Conservation (phyloP, 2,888 invertebrate genomes). For the Nomada fabriciana region DNA sequence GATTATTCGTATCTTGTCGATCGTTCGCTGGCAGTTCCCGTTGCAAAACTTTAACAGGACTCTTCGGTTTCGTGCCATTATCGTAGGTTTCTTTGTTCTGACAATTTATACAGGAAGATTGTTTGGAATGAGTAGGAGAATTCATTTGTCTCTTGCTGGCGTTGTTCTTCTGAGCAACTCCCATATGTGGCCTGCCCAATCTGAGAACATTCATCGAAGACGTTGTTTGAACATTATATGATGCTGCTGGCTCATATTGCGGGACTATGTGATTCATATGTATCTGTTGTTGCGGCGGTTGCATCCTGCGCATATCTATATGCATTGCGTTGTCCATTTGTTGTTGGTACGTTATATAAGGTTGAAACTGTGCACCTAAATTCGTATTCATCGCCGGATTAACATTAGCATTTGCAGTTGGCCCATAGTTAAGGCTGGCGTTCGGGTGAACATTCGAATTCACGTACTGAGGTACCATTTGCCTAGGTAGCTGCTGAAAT, state of each 20-base stretch:
- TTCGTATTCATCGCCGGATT: constrained; percentile 68
- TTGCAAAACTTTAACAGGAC: constrained; percentile 74
- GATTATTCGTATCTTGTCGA: constrained; percentile 55
- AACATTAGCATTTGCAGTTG: constrained; percentile 45
- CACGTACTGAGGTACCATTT: constrained; percentile 76
- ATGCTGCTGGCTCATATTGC: constrained; percentile 61
- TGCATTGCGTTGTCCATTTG: constrained; percentile 73
- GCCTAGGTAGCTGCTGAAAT: constrained; percentile 75
- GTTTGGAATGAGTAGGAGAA: constrained; percentile 72
- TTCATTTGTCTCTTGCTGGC: constrained; percentile 69
- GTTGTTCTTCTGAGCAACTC: constrained; percentile 72
- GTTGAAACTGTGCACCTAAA: constrained; percentile 62
- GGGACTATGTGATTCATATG: constrained; percentile 66
- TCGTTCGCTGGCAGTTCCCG: constrained; percentile 56
- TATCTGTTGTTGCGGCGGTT: constrained; percentile 68
- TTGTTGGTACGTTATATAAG: constrained; percentile 66
- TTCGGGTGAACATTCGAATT: constrained; percentile 75
- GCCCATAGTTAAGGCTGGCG: constrained; percentile 52
- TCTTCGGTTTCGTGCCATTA: constrained; percentile 70
- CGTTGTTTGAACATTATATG: constrained; percentile 56
- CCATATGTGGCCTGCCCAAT: constrained; percentile 70
- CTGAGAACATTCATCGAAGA: constrained; percentile 62
- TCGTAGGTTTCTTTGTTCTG: constrained; percentile 67
- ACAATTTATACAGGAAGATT: constrained; percentile 54
- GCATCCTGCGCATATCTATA: constrained; percentile 69